Evolutionary conservation across 2,888 invertebrate species (phyloP).

Genomic region (Catocala sponsa): DNA sequence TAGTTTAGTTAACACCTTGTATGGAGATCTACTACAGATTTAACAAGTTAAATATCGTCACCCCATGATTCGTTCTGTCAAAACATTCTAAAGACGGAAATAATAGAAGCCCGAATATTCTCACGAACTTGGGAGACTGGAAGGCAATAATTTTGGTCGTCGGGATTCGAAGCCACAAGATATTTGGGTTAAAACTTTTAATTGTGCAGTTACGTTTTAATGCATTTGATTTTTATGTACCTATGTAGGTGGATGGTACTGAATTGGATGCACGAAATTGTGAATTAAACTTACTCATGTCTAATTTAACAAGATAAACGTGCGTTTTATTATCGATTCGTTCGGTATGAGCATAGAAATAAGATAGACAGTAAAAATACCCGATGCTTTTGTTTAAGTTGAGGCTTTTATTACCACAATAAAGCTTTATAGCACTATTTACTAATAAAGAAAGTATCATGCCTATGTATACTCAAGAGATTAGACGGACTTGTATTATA

Average conservation of each 20-base stretch:
- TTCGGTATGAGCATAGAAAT: too few species aligned
- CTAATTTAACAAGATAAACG: neutral
- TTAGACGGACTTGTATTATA: too few species aligned
- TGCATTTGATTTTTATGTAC: neutral
- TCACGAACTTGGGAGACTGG: conserved; percentile 64
- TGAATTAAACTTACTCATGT: conserved; percentile 4
- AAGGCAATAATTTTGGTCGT: conserved; percentile 42
- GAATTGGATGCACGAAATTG: neutral
- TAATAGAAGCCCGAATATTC: conserved; percentile 62
- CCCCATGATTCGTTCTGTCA: conserved; percentile 51
- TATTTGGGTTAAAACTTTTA: conserved; percentile 42
- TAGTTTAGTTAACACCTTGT: conserved; percentile 16
- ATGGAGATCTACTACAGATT: conserved; percentile 35
- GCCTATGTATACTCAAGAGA: too few species aligned
- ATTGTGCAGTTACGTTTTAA: conserved; percentile 11
- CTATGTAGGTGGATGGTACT: conserved; percentile 1
- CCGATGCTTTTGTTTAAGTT: too few species aligned
- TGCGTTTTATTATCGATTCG: neutral
- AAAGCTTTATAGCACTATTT: too few species aligned
- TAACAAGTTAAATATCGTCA: conserved; percentile 48
- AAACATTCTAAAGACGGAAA: conserved; percentile 62
- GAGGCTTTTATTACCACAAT: too few species aligned
- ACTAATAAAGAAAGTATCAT: too few species aligned
- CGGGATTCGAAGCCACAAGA: conserved; percentile 43
- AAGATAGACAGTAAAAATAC: too few species aligned